A percentile compares a stretch with the other conserved stretches of the same genome.
These are phyloP conservation scores for Prionace glauca DNA, from an alignment of 2,797 vertebrate genomes.

Conservation along the genomic window DNA sequence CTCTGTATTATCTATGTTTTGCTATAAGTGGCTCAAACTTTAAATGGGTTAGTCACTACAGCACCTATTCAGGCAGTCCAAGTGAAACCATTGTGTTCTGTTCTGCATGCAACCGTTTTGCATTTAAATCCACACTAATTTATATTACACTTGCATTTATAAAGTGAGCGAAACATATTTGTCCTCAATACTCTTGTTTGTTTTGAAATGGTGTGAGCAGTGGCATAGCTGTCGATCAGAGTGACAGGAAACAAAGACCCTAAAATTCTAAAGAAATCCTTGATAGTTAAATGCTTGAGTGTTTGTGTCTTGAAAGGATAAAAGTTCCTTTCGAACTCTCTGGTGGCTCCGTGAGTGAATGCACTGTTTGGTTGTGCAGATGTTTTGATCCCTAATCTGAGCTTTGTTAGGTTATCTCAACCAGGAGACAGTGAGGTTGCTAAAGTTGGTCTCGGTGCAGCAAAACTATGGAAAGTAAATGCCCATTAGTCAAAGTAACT, in stretches of 20 bases:
- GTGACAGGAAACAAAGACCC: neutral
- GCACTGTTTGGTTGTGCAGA: neutral
- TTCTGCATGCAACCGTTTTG: neutral
- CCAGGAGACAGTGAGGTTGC: neutral
- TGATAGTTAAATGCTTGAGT: conserved; percentile 7
- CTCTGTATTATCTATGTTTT: neutral
- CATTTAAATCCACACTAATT: neutral
- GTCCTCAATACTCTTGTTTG: neutral
- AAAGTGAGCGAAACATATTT: conserved; percentile 7
- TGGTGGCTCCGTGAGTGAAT: neutral
- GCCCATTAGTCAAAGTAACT: neutral
- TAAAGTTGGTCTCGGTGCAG: neutral
- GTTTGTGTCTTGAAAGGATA: neutral
- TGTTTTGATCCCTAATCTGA: neutral
- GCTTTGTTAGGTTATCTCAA: neutral
- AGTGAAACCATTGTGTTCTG: neutral
- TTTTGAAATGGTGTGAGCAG: neutral
- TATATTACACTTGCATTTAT: neutral
- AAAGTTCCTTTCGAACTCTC: neutral
- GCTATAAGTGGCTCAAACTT: conserved; percentile 7
- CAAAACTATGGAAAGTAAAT: neutral
- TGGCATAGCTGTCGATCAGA: neutral
- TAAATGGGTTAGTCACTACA: neutral
- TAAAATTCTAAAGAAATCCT: conserved; percentile 30
- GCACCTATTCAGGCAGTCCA: conserved; percentile 4